Percentiles rank a stretch among this genome's conserved stretches.
Evolutionary conservation across 35 echinoderm and acorn worm species (phyloP).

Genomic region (Nesometra sesokonis): DNA sequence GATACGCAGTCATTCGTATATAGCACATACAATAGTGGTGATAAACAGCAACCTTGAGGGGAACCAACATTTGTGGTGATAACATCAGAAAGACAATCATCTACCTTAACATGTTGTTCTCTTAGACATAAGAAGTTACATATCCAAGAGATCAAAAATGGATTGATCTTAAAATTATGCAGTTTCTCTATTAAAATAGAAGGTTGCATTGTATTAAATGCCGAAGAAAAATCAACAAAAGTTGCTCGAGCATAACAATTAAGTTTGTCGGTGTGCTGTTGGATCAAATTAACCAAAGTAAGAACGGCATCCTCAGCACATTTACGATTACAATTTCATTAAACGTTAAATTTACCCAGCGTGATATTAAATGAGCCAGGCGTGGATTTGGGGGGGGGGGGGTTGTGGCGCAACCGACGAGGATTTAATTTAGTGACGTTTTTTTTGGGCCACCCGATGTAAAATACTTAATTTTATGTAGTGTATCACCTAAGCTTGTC

Average conservation of each 20-base stretch:
- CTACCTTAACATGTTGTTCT: too few species aligned
- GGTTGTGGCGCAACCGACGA: too few species aligned
- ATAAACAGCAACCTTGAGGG: neutral
- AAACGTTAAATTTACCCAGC: too few species aligned
- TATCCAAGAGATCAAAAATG: too few species aligned
- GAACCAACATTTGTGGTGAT: neutral
- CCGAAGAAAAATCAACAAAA: conserved; percentile 9
- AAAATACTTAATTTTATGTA: too few species aligned
- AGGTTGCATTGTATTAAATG: conserved; percentile 12
- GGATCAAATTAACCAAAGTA: neutral
- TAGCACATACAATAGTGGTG: neutral
- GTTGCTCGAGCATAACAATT: conserved; percentile 2
- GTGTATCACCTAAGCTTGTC: too few species aligned
- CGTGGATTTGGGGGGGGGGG: too few species aligned
- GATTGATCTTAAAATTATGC: neutral
- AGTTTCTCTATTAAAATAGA: conserved; percentile 20
- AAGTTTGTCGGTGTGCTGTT: conserved; percentile 1
- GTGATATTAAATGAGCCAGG: too few species aligned
- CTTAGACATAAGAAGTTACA: too few species aligned
- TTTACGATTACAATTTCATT: too few species aligned
- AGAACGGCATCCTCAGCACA: conserved; percentile 7
- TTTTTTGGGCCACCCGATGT: too few species aligned
- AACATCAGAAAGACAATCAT: neutral
- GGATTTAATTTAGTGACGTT: too few species aligned
- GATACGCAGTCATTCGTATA: conserved; percentile 7